phyloP scores from a whole-genome alignment of 2,888 invertebrate species.

The Metacarcinus magister region DNA sequence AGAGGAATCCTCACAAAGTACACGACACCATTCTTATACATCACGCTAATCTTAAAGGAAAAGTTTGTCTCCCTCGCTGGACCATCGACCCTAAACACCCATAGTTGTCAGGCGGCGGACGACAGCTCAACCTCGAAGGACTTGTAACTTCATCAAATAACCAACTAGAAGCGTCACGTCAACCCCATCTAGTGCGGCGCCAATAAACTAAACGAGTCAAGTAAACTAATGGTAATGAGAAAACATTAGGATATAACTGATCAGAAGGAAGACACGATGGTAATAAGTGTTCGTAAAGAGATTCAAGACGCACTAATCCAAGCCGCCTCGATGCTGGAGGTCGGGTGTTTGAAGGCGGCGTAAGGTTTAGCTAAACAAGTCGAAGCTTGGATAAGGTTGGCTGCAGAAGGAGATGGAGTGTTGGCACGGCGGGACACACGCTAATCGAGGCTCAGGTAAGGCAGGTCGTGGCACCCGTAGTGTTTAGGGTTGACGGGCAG shows the following conservation, averaged over 20 bases:
- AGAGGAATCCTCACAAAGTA: not conserved
- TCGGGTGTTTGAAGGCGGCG: not conserved
- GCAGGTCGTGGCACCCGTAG: slow-evolving; percentile 73
- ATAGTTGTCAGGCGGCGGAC: not conserved
- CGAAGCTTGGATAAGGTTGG: not conserved
- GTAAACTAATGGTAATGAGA: too few species aligned
- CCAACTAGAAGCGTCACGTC: not conserved
- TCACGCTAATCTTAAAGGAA: not conserved
- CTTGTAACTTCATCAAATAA: not conserved
- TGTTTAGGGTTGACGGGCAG: slow-evolving; percentile 73
- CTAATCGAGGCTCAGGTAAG: slow-evolving; percentile 43
- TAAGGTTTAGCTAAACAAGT: not conserved
- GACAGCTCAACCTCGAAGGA: not conserved
- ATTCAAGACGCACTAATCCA: not conserved
- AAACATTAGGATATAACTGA: too few species aligned
- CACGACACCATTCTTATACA: not conserved
- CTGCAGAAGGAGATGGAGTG: not conserved
- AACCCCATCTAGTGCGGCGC: too few species aligned
- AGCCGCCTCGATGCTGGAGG: not conserved
- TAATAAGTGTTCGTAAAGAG: not conserved
- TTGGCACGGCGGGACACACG: not conserved
- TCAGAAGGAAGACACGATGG: too few species aligned
- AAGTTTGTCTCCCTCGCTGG: not conserved
- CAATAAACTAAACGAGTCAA: too few species aligned
- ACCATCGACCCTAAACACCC: not conserved